These are phyloP conservation scores for Eilema griseolum DNA, from an alignment of 2,888 invertebrate species.

Conservation along the genomic window DNA sequence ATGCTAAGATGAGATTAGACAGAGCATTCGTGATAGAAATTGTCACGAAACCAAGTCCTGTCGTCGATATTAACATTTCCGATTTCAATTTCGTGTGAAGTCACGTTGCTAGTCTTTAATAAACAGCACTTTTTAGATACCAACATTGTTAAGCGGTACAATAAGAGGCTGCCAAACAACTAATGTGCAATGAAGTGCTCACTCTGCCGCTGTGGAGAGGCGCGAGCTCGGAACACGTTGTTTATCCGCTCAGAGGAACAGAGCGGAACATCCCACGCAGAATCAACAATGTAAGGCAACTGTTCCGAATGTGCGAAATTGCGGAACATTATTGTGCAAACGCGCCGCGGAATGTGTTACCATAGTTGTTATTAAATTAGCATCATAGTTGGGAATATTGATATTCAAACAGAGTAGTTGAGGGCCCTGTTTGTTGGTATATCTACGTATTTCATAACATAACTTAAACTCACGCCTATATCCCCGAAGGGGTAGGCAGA, in stretches of 20 bases:
- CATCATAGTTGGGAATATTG: background rate
- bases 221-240: background rate
- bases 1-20: too few species aligned
- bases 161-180: background rate
- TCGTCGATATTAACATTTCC: too few species aligned
- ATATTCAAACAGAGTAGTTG: background rate
- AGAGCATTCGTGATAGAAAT: too few species aligned
- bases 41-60: too few species aligned
- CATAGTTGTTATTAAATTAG: background rate
- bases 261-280: background rate
- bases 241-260: background rate
- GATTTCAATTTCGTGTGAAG: too few species aligned
- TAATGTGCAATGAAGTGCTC: background rate
- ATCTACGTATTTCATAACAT: too few species aligned
- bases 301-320: background rate
- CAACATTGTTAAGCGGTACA: too few species aligned
- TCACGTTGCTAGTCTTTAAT: too few species aligned
- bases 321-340: slow-evolving; percentile 3
- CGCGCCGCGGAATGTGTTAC: background rate
- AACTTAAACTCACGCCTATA: too few species aligned
- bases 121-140: too few species aligned
- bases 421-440: background rate
- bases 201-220: background rate
- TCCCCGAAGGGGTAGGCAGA: too few species aligned
- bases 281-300: background rate